Base-by-base conservation (phyloP, 1,140 invertebrate species). In the Drosophila nigromelanica region DNA sequence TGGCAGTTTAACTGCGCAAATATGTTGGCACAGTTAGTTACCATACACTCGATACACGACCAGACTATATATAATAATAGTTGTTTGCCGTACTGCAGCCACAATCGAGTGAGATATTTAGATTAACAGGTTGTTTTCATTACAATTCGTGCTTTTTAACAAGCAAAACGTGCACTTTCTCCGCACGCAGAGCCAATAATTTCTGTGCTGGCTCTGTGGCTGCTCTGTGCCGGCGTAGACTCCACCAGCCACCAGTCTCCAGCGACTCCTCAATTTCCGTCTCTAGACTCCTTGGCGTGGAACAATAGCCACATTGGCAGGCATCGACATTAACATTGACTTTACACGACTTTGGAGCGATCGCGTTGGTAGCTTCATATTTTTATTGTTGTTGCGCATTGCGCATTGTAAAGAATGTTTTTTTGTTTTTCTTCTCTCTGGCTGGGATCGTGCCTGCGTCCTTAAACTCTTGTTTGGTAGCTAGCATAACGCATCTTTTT, bases 161-260 rank as follows among this genome's bases (percentile, higher is more conserved):
- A 91, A 91, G 89, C 79, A 91, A 91, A 91, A 91, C 89, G 89
- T 91, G 89, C 81, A 91, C 90, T 91, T 91, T 91, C 90, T 91
- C 90, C 90, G 90, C 90, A 91, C 90, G 90, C 90, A 91, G 83
- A 89, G 83, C 85, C 83, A 89, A 89, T 89, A 89, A 89, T 89
- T 89, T 89, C 70, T 62, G 73, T 62, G 56, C 63, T 24, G 8
- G n/a, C 48, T 51, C 73, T 70, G 54, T 68, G 64, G 72, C 58
- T 76, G 6, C 40, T 40, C 47, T n/a, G n/a, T n/a, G n/a, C n/a
- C n/a, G n/a, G n/a, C n/a, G 27, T 62, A n/a, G 43, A 10, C 55
- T 45, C n/a, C 14, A 14, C 18, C 18, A 2, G 2, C 18, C n/a
- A 24, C 11, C 18, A n/a, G n/a, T 40, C 39, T 63, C 40, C 18